Evolutionary conservation across 2,888 invertebrate species (phyloP), one percentile per base, ranked within the genome.

Genomic region (Himalopsyche anomala): DNA sequence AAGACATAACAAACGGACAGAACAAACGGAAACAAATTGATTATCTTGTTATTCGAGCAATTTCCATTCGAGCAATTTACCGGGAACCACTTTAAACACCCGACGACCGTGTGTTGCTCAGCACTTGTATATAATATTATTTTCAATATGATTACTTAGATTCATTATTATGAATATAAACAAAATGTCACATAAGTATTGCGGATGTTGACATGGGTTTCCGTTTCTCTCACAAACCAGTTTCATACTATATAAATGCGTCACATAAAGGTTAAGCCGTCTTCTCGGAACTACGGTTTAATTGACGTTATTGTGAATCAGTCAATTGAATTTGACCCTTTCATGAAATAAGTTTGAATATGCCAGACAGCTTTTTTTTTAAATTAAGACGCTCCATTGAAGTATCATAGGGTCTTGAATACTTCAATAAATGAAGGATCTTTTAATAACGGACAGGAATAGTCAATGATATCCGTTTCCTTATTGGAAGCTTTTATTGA

Each of bases 261-360:
- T 62, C 62, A 19, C 8, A 8, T 0, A 62, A 62, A 28, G 62
- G 62, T n/a, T 62, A 62, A n/a, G 28, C 15, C 15, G 62, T 11
- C 62, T 11, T 19, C 19, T 62, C 19, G n/a, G 19, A 19, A 19
- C 56, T 51, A 56, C 19, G 17, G 56, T 56, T 51, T 51, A 6
- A 51, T 15, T 51, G 51, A 15, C 51, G 51, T 51, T 51, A 62
- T 62, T 62, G 62, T 62, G 62, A 62, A n/a, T n/a, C 4, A 62
- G n/a, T 62, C 62, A 62, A 62, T 62, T 62, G 19, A 62, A 62
- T 62, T 62, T 62, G 19, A 62, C 19, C 62, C 62, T 62, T 62
- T 62, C 19, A 62, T 8, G 19, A 62, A 19, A 62, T 19, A 62
- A 62, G 28, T 62, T 56, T 62, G 4, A 62, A 62, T 19, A 62